Conservation (phyloP, 2,797 vertebrate genomes). For the Melanotaenia boesemani region DNA sequence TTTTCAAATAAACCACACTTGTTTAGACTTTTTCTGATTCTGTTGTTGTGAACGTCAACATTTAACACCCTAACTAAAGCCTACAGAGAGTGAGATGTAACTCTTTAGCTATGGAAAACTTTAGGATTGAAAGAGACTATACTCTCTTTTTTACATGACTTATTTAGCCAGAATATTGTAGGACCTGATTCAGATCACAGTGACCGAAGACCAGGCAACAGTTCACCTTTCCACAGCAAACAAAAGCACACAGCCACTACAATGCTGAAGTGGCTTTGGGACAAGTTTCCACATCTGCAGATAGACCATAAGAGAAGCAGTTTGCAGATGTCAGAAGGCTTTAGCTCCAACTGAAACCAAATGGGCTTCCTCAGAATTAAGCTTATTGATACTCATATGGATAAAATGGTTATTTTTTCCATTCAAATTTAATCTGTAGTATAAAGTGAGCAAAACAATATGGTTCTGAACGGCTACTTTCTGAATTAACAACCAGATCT, state of each 20-base stretch:
- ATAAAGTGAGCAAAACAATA: neutral
- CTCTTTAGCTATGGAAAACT: neutral
- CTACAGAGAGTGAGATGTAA: neutral
- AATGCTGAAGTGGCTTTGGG: neutral
- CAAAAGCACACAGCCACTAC: neutral
- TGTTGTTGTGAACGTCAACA: no score
- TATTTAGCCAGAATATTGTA: neutral
- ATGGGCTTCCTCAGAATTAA: neutral
- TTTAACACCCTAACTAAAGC: no score
- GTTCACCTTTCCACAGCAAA: neutral
- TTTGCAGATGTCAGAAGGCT: neutral
- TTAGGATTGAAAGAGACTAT: neutral
- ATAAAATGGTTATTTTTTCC: neutral
- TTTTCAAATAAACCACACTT: no score
- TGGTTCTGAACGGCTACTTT: neutral
- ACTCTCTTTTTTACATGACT: neutral
- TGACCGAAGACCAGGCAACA: neutral
- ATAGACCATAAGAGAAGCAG: neutral
- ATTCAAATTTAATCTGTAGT: neutral
- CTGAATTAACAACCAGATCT: conserved; percentile 8
- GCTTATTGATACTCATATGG: neutral
- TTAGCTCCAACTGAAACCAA: neutral
- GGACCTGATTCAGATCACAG: neutral
- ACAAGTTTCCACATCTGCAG: neutral
- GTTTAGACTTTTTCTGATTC: no score